Evolutionary conservation across 2,797 vertebrate genomes (phyloP).

Genomic region (Rhinophrynus dorsalis): DNA sequence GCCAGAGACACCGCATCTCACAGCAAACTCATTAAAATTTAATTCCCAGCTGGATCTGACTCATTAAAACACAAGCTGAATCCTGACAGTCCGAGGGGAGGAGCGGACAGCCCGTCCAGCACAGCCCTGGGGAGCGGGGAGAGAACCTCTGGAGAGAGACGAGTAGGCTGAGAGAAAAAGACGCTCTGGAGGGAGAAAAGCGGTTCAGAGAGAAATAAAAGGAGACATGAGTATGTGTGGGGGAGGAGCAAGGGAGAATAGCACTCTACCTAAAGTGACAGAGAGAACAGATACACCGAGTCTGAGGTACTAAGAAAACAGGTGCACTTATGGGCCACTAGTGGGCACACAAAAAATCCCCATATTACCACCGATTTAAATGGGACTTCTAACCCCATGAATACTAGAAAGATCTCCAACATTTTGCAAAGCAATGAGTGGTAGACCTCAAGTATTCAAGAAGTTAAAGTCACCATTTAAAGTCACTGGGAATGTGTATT

Average conservation of each 20-base stretch:
- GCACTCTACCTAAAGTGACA: neutral
- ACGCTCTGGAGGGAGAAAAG: neutral
- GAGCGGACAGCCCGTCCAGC: constrained; percentile 3
- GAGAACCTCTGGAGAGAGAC: constrained; percentile 5
- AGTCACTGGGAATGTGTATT: no score
- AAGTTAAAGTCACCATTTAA: no score
- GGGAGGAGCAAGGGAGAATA: neutral
- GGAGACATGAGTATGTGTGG: neutral
- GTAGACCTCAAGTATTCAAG: no score
- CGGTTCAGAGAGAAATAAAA: neutral
- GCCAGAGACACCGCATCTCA: constrained; percentile 36
- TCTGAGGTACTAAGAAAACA: no score
- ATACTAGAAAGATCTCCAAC: no score
- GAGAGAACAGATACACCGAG: neutral
- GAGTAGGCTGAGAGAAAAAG: neutral
- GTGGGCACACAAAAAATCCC: no score
- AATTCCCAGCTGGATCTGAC: constrained; percentile 58
- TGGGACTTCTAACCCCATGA: no score
- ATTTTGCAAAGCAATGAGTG: no score
- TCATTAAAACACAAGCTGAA: constrained; percentile 59
- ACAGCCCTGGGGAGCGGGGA: constrained; percentile 1
- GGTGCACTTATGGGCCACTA: no score
- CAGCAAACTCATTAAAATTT: constrained; percentile 63
- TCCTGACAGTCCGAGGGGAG: constrained; percentile 45
- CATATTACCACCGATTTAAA: no score